Evolutionary conservation across 1,140 invertebrate genomes (phyloP), one percentile per base, ranked within the genome.

Genomic region (Apocrypta bakeri): DNA sequence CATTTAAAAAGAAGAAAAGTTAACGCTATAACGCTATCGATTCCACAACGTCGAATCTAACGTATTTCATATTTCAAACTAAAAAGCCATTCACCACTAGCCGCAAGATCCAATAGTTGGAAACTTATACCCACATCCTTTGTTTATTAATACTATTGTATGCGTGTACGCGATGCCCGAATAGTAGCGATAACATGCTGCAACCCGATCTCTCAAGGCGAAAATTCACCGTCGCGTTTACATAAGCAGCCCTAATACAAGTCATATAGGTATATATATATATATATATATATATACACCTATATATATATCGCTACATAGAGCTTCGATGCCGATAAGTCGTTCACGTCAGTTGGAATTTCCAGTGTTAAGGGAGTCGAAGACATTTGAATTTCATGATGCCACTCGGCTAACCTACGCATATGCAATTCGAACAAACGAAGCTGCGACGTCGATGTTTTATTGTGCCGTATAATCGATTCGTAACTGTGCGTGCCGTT

Each of bases 331-430:
- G 48, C 14, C 17, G 48, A 56, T 56, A 56, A 56, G 48, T 56
- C 48, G 48, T 56, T 56, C 21, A 6, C 37, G 48, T 74, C 40
- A 66, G 29, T 64, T 63, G 63, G 72, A 74, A 75, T 81, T 75
- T 68, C 33, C 0, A 63, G 64, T 9, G 29, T 27, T 4, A 25
- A 74, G 37, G 71, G 63, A 69, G 72, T 75, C 63, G 37, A 48
- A 56, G 68, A 7, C 63, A 81, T 81, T 81, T 81, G 79, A 81
- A 81, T 75, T 81, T 81, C 79, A 81, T 74, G 72, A 81, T 81
- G 61, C 68, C 40, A 68, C 78, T 63, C n/a, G 24, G 33, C 48
- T n/a, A 17, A 17, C 29, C 48, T 72, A 9, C 33, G 61, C 25
- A 31, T n/a, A 80, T 63, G 61, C 31, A 42, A 61, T 71, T 56